Evolutionary conservation across 2,888 invertebrate species (phyloP), one percentile per base, ranked within the genome.

Genomic region (Antheraea yamamai): DNA sequence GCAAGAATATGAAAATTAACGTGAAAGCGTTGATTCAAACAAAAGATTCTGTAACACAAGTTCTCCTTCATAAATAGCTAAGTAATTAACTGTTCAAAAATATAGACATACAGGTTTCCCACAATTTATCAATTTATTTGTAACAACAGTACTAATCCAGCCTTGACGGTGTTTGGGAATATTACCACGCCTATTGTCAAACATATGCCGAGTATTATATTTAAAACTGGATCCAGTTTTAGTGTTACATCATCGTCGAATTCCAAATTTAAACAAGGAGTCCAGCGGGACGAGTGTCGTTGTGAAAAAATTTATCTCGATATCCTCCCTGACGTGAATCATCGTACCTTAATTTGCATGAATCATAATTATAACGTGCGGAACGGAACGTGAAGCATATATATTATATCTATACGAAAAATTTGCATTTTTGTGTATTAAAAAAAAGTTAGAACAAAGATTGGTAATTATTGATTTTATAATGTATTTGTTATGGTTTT

Each of bases 241-340:
- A 81, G 81, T 61, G 81, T 87, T 87, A 85, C 86, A 85, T 88
- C 86, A 88, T 84, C 80, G 77, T 74, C 77, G 80, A 80, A 84
- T 80, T 77, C 82, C 80, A 81, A 80, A 83, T 81, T 80, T 80
- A 79, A 10, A 80, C 83, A 79, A 78, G 12, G 58, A 47, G 51
- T 35, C 70, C 55, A 23, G n/a, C 73, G 74, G 78, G 77, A 75
- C 77, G 77, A 75, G 58, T 70, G 72, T 70, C 52, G n/a, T 73
- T 68, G 8, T 61, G 80, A 82, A 83, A 81, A 81, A 78, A 79
- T 77, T 12, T 75, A 79, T 76, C 80, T 78, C 74, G 76, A 77
- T 79, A 78, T 80, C 79, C 78, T 79, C 78, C 78, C 76, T 81
- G 81, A 83, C 82, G 81, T 89, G 89, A 89, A 81, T 89, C 89